These are phyloP conservation scores for Panurus biarmicus DNA, from an alignment of 2,113 vertebrate species.

Conservation along the genomic window DNA sequence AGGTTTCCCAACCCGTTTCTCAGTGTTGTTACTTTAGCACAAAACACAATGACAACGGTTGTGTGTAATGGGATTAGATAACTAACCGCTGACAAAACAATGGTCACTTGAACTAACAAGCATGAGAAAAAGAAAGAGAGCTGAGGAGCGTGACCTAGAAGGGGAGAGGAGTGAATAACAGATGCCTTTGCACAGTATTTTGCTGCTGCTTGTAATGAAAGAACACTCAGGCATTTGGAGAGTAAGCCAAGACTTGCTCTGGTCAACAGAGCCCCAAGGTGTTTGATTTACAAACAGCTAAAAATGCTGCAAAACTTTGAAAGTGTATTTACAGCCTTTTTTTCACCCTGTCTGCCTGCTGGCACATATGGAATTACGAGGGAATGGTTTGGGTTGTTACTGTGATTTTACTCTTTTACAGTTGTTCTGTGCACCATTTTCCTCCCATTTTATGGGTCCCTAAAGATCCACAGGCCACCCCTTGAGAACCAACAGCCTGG, in stretches of 20 bases:
- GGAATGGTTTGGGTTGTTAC: background rate
- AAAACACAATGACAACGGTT: background rate
- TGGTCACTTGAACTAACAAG: background rate
- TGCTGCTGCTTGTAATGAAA: background rate
- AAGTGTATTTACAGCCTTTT: background rate
- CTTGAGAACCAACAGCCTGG: background rate
- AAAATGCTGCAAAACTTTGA: background rate
- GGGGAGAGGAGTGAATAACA: background rate
- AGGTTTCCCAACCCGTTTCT: background rate
- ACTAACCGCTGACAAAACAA: background rate
- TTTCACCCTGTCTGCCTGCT: background rate
- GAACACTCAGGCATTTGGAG: background rate
- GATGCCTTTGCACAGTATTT: background rate
- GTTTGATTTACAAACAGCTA: constrained; percentile 26
- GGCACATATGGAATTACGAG: background rate
- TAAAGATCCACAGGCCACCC: background rate
- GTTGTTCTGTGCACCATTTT: background rate
- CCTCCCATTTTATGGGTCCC: background rate
- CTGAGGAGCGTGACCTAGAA: background rate
- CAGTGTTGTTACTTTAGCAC: background rate
- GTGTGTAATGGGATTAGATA: background rate
- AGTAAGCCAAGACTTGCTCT: background rate
- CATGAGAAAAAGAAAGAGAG: background rate
- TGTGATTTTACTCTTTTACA: constrained; percentile 11
- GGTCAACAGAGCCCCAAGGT: background rate